Percentiles rank a stretch among this genome's conserved stretches.
Evolutionary conservation across 2,113 vertebrate genomes (phyloP).

Genomic region (Colinus virginianus): DNA sequence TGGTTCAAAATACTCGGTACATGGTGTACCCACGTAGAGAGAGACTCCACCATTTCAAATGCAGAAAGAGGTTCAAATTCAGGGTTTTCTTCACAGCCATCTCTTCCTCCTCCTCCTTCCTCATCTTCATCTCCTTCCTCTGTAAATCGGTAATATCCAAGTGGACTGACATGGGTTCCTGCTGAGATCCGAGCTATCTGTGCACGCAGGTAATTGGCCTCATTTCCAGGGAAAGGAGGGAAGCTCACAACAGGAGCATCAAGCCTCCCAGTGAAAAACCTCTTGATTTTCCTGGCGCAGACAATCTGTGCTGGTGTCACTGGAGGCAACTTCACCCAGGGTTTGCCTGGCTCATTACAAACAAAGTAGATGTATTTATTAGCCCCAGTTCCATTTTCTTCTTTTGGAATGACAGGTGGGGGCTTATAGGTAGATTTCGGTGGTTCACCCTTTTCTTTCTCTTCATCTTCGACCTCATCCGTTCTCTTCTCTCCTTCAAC

Average conservation of each 20-base stretch:
- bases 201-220: conserved; percentile 91
- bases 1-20: conserved; percentile 88
- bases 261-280: conserved; percentile 90
- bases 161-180: conserved; percentile 90
- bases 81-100: conserved; percentile 85
- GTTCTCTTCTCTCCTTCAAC: conserved; percentile 60
- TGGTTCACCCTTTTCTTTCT: conserved; percentile 67
- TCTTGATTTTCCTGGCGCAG: conserved; percentile 87
- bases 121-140: conserved; percentile 91
- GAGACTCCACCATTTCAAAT: conserved; percentile 83
- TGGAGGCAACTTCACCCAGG: conserved; percentile 89
- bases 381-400: conserved; percentile 83
- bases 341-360: conserved; percentile 88
- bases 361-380: conserved; percentile 95
- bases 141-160: conserved; percentile 88
- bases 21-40: conserved; percentile 93
- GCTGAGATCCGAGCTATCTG: conserved; percentile 96
- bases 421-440: conserved; percentile 84
- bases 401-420: conserved; percentile 83
- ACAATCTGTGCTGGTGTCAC: conserved; percentile 91
- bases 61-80: conserved; percentile 89
- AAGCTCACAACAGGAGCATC: conserved; percentile 86
- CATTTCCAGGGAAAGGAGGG: conserved; percentile 93
- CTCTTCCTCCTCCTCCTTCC: conserved; percentile 69
- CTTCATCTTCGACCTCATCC: conserved; percentile 23